Evolutionary conservation across 2,113 vertebrate genomes (phyloP).

Genomic region (Nibea coibor): DNA sequence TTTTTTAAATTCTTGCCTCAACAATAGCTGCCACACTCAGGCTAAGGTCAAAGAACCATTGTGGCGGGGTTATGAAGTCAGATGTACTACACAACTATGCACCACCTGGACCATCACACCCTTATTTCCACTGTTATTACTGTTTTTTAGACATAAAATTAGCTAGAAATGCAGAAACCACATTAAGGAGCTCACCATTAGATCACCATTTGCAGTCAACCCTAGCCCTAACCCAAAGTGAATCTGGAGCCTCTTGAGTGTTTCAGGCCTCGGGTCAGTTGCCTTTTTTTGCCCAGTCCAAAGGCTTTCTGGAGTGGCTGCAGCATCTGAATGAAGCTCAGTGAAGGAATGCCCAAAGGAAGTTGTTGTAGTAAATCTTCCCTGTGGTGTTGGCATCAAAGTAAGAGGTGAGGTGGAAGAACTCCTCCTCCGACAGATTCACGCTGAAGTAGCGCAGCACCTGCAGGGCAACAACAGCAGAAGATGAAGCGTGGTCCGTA

Average conservation of each 20-base stretch:
- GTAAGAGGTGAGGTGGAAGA: conserved; percentile 83
- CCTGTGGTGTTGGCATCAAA: conserved; percentile 84
- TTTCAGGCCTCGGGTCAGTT: background rate
- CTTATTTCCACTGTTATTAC: background rate
- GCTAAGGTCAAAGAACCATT: background rate
- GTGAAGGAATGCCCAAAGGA: conserved; percentile 84
- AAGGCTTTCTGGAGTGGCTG: background rate
- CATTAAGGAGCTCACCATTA: background rate
- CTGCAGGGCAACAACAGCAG: conserved; percentile 63
- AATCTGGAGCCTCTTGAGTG: background rate
- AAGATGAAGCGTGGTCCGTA: background rate
- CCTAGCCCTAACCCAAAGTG: no score
- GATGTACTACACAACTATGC: background rate
- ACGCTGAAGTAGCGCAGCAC: conserved; percentile 79
- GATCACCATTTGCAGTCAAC: background rate
- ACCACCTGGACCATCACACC: no score
- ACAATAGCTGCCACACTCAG: background rate
- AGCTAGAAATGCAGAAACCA: no score
- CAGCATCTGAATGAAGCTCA: conserved; percentile 48
- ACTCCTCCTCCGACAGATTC: conserved; percentile 81
- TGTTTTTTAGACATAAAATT: no score
- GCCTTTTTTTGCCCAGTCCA: background rate
- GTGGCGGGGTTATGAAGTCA: background rate
- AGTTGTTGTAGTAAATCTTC: conserved; percentile 84
- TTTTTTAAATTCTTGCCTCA: no score